phyloP scores from a whole-genome alignment of 2,113 vertebrate species.

The Mustelus asterias region DNA sequence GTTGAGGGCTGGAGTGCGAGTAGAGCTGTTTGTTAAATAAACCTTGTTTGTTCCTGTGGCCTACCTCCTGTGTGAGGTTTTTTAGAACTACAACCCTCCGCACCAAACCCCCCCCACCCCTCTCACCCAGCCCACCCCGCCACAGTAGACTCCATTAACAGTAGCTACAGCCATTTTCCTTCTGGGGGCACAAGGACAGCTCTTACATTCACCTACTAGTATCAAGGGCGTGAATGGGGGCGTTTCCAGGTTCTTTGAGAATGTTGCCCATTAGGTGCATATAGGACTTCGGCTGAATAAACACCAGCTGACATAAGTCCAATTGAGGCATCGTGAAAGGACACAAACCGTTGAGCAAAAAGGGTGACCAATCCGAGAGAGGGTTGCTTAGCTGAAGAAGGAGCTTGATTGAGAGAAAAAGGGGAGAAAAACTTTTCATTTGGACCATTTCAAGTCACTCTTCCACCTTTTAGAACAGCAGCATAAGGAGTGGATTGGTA shows the following conservation, averaged over 20 bases:
- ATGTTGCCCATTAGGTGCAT: background rate
- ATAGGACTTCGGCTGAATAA: background rate
- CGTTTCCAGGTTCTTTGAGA: background rate
- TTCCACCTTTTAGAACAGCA: background rate
- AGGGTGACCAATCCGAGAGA: background rate
- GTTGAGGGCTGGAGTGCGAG: too few relatives aligned
- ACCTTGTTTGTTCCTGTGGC: too few relatives aligned
- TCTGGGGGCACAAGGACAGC: background rate
- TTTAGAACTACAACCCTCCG: too few relatives aligned
- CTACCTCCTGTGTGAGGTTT: too few relatives aligned
- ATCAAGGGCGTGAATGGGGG: background rate
- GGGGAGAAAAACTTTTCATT: background rate
- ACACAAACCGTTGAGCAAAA: background rate
- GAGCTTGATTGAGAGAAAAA: background rate
- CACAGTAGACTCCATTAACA: too few relatives aligned
- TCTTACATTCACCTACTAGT: background rate
- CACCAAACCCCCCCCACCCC: too few relatives aligned
- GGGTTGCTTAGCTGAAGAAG: background rate
- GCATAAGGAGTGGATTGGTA: background rate
- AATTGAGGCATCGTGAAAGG: background rate
- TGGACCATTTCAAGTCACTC: background rate
- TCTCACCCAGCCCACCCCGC: too few relatives aligned
- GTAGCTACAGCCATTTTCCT: background rate
- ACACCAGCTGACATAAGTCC: background rate
- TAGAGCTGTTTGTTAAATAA: too few relatives aligned